Evolutionary conservation across 2,797 vertebrate species (phyloP).

Genomic region (Silurus lanzhouensis): DNA sequence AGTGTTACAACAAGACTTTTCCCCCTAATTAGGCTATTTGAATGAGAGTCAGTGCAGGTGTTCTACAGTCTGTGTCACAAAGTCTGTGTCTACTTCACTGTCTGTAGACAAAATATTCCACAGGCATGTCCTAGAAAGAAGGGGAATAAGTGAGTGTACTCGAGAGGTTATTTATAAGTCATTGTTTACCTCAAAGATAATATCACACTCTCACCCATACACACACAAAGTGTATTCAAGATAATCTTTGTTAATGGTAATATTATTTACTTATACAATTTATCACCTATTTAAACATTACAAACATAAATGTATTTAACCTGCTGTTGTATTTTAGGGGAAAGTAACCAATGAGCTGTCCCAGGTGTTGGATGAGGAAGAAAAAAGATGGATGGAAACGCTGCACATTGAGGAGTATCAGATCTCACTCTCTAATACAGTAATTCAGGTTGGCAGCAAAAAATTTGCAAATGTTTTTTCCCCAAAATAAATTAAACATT

Average conservation of each 20-base stretch:
- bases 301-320: constrained; percentile 14
- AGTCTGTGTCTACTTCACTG: background rate
- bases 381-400: constrained; percentile 74
- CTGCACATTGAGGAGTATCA: constrained; percentile 72
- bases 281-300: background rate
- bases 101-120: constrained; percentile 31
- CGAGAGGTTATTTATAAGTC: constrained; percentile 28
- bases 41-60: constrained; percentile 33
- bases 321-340: constrained; percentile 60
- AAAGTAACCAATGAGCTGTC: constrained; percentile 77
- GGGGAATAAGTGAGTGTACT: background rate
- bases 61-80: background rate
- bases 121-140: constrained; percentile 27
- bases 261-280: background rate
- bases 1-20: constrained; percentile 32
- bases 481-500: constrained; percentile 48
- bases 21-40: constrained; percentile 41
- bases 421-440: constrained; percentile 69
- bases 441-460: constrained; percentile 61
- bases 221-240: background rate
- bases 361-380: constrained; percentile 77
- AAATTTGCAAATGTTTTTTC: background rate
- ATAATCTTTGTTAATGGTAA: background rate
- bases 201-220: background rate
- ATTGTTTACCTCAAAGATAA: background rate